These are phyloP conservation scores for Tyria jacobaeae DNA, from an alignment of 2,888 invertebrate species.

Conservation along the genomic window DNA sequence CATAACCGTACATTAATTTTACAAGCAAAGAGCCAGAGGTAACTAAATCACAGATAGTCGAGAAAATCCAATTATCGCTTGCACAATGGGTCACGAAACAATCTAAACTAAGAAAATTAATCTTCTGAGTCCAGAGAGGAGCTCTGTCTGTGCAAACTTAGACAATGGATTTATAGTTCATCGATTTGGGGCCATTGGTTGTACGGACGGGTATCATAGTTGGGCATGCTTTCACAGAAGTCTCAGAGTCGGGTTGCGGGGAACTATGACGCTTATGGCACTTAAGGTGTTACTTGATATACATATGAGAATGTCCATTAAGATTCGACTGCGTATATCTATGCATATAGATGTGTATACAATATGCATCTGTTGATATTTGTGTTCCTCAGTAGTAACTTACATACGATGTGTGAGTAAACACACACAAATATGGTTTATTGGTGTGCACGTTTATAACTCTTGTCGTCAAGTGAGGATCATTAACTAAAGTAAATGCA, in stretches of 20 bases:
- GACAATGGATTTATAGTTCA: conserved; percentile 86
- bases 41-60: conserved; percentile 83
- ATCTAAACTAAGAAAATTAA: conserved; percentile 87
- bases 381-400: neutral
- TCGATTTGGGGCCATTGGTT: conserved; percentile 81
- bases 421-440: neutral
- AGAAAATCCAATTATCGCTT: conserved; percentile 85
- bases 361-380: neutral
- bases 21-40: conserved; percentile 69
- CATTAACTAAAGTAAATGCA: conserved; percentile 15
- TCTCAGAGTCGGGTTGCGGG: conserved; percentile 32
- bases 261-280: conserved; percentile 17
- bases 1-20: conserved; percentile 56
- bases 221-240: conserved; percentile 43
- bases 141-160: conserved; percentile 84
- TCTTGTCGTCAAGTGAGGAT: conserved; percentile 8
- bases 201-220: conserved; percentile 63
- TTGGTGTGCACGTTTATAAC: conserved; percentile 2
- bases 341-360: neutral
- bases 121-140: conserved; percentile 84
- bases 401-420: neutral
- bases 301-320: conserved; percentile 11
- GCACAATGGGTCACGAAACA: conserved; percentile 87
- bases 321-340: neutral
- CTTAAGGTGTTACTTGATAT: conserved; percentile 18